Base-by-base conservation (phyloP, 2,797 vertebrate genomes). In the Alcedo atthis region DNA sequence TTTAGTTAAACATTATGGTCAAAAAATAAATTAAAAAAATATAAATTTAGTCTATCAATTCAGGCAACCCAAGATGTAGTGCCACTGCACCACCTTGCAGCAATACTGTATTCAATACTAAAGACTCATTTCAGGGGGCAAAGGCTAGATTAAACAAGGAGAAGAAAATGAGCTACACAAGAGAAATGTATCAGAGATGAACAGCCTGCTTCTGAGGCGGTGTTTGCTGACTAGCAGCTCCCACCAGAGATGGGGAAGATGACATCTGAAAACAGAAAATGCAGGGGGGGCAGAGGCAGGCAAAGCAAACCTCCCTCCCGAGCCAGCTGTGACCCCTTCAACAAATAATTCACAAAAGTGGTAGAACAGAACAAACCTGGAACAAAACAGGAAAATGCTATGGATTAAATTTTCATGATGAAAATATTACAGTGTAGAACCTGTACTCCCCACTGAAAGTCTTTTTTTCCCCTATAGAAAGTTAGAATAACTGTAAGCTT, bases 1-100 rank as follows among this genome's bases (percentile, higher is more conserved):
- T 86, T 92, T 92, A 91, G 43, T 91, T 95, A 96, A 97, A 96
- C 92, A 91, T 93, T 97, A 95, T 95, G 95, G 96, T 96, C 95
- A 96, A 97, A 97, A 97, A 97, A 96, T 97, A 97, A 95, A 91
- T 96, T 95, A 82, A 92, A 97, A 96, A 96, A 97, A 96, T 97
- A 97, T 95, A 97, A 97, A 92, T 97, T 96, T 97, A 8, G 95
- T 96, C 94, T 96, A 96, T 97, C 94, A 95, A 93, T 95, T 96
- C 94, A 97, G 95, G 96, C 96, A 97, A 97, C 95, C 94, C 96
- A 96, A 94, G 93, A 96, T 94, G 93, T 81, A 95, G 96, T 93
- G 95, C 96, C 85, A 94, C 20, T 83, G 86, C 93, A 97, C 95
- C 94, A 96, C 96, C 92, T 96, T 91, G 96, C 96, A 96, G 96